A percentile compares a stretch with the other conserved stretches of the same genome.
These are phyloP conservation scores for Cheilosia scutellata DNA, from an alignment of 2,888 invertebrate genomes.

Conservation along the genomic window DNA sequence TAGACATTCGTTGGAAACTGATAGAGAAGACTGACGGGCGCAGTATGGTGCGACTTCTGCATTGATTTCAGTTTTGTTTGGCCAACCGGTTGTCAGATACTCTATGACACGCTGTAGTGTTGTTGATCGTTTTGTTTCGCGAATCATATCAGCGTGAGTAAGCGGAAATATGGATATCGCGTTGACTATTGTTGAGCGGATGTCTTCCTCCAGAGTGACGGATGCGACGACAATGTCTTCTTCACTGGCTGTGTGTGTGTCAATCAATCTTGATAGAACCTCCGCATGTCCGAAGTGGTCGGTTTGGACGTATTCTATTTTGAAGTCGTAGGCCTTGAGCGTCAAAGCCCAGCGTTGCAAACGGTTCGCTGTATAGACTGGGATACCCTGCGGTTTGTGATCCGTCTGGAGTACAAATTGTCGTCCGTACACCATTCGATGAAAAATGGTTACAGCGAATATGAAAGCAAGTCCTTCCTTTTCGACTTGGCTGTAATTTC, in stretches of 20 bases:
- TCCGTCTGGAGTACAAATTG: conserved; percentile 79
- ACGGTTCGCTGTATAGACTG: conserved; percentile 26
- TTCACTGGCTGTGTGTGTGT: conserved; percentile 2
- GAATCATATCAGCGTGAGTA: background rate
- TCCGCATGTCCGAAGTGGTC: conserved; percentile 72
- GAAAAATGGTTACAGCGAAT: conserved; percentile 66
- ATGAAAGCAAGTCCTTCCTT: conserved; percentile 69
- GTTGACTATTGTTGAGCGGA: background rate
- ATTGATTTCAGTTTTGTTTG: background rate
- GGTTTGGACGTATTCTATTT: conserved; percentile 72
- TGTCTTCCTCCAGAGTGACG: background rate
- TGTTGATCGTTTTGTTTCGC: background rate
- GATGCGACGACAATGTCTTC: background rate
- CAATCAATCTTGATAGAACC: conserved; percentile 70
- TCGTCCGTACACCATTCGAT: conserved; percentile 56
- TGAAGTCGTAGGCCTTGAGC: conserved; percentile 63
- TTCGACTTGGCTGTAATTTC: conserved; percentile 69
- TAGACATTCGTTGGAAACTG: background rate
- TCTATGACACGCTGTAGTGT: background rate
- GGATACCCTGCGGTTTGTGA: conserved; percentile 81
- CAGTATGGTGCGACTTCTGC: background rate
- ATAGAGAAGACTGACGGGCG: background rate
- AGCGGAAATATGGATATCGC: conserved; percentile 4
- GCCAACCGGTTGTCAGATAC: background rate
- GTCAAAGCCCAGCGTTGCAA: conserved; percentile 37